Evolutionary conservation across 2,797 vertebrate species (phyloP), one percentile per base, ranked within the genome.

Genomic region (Mycteria americana): DNA sequence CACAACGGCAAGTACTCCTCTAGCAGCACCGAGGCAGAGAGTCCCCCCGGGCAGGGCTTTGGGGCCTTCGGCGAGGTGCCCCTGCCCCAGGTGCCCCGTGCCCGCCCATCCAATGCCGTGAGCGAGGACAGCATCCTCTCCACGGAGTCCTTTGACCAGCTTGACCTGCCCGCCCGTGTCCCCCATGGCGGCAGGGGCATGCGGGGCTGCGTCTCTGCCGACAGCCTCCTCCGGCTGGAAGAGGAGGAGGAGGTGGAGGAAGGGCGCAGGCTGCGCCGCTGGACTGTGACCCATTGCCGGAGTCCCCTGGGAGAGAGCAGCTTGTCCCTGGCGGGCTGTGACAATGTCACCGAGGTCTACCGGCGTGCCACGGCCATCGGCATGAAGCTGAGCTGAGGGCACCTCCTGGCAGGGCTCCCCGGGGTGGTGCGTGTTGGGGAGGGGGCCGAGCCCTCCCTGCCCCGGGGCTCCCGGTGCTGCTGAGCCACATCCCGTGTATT

Each of bases 101-200:
- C 70, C 39, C 97, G 97, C 73, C 99, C 99, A 0, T 97, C 97
- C 0, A 98, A 98, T 1, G 99, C 99, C 1, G 97, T 98, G 93
- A 99, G 99, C 1, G 98, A 99, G 97, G 99, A 99, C 97, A 99
- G 99, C 97, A 99, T 99, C 95, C 98, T 99, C 72, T 99, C 99
- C 72, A 99, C 99, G 0, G 99, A 99, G 96, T 99, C 99, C 78
- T 99, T 99, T 6, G 99, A 99, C 68, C 98, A 98, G 86, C 98
- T 99, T 18, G 99, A 99, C 93, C 98, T 99, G 57, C 99, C 99
- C 0, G 97, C 98, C 53, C 97, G 98, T 0, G 95, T 98, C 12
- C 96, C 98, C 0, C 85, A 93, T 2, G 35, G 92, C 4, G 0
- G 45, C 1, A 24, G 89, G 88, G 74, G 91, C 43, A 98, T 99